Percentiles rank a stretch among this genome's conserved stretches.
Conservation (phyloP, 2,888 invertebrate species). For the Lycaena phlaeas region DNA sequence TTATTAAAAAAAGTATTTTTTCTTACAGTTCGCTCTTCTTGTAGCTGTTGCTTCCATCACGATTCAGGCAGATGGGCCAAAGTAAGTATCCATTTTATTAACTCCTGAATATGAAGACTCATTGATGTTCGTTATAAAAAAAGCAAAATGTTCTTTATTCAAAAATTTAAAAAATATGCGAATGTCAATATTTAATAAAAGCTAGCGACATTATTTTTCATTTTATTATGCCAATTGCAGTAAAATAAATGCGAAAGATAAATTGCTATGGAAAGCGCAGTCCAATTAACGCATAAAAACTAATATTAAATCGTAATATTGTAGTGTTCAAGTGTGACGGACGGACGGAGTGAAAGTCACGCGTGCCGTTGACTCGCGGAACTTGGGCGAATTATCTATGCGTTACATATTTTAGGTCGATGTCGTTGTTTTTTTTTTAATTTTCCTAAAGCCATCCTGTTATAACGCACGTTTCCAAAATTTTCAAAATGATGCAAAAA, state of each 20-base stretch:
- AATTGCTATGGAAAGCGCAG: constrained; percentile 43
- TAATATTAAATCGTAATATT: constrained; percentile 28
- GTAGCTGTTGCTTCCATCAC: constrained; percentile 51
- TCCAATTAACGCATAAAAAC: constrained; percentile 26
- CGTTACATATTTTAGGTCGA: constrained; percentile 18
- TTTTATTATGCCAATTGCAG: constrained; percentile 35
- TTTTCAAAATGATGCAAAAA: too few species aligned
- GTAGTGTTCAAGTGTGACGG: constrained; percentile 35
- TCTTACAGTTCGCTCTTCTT: constrained; percentile 64
- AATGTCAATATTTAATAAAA: too few species aligned
- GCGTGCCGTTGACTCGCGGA: constrained; percentile 62
- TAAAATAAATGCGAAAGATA: constrained; percentile 36
- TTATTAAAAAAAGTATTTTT: constrained; percentile 13
- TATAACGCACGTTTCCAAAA: too few species aligned
- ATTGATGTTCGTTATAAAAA: too few species aligned
- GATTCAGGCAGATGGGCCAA: constrained; percentile 56
- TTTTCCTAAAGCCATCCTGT: too few species aligned
- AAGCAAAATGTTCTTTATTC: too few species aligned
- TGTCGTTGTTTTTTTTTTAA: constrained; percentile 10
- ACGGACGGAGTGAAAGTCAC: constrained; percentile 56
- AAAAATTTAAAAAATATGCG: too few species aligned
- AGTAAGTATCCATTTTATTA: constrained; percentile 39
- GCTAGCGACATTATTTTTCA: neutral
- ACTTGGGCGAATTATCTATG: constrained; percentile 20
- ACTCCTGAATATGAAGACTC: too few species aligned